These are phyloP conservation scores for Mormyrus iriodes DNA, from an alignment of 2,113 vertebrate genomes.

Conservation along the genomic window DNA sequence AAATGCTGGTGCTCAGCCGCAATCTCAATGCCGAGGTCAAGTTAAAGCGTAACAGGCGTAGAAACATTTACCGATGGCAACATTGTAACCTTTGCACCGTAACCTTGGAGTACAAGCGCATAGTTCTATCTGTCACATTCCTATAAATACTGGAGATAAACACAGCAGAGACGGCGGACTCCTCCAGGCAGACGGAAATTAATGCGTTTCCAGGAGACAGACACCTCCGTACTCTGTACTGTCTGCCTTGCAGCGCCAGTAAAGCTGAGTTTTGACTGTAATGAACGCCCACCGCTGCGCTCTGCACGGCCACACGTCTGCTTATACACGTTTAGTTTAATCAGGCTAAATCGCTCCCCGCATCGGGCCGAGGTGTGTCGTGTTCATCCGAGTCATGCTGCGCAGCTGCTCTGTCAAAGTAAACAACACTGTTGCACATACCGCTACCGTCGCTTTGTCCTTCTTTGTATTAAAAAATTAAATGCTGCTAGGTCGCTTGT, in stretches of 20 bases:
- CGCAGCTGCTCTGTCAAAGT: neutral
- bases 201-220: neutral
- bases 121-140: neutral
- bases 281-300: neutral
- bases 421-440: neutral
- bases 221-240: too few species aligned
- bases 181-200: neutral
- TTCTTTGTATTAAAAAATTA: neutral
- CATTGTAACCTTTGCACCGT: neutral
- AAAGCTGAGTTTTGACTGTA: neutral
- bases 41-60: neutral
- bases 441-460: neutral
- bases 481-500: neutral
- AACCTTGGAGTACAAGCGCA: neutral
- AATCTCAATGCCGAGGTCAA: neutral
- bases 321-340: neutral
- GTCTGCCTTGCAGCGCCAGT: neutral
- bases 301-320: too few species aligned
- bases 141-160: neutral
- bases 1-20: neutral
- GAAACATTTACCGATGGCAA: neutral
- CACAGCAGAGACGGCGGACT: neutral
- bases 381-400: neutral
- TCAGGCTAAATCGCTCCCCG: conserved; percentile 6
- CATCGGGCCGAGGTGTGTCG: neutral